phyloP scores from a whole-genome alignment of 2,797 vertebrate genomes.

The Thalassophryne amazonica region DNA sequence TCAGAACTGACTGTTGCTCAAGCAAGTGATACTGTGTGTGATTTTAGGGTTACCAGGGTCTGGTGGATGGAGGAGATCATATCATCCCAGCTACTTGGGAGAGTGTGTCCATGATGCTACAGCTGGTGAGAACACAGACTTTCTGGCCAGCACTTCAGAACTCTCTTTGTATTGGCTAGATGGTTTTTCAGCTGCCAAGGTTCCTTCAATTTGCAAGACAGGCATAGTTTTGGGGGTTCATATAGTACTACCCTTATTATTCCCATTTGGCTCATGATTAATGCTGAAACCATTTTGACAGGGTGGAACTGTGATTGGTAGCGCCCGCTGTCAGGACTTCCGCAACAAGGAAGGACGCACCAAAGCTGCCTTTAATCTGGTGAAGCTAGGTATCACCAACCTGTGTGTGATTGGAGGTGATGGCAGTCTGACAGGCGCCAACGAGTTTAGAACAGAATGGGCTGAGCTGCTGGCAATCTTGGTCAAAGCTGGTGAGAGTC shows the following conservation, averaged over 20 bases:
- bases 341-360: slow-evolving; percentile 84
- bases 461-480: slow-evolving; percentile 81
- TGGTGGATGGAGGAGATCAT: slow-evolving; percentile 90
- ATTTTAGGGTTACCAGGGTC: slow-evolving; percentile 89
- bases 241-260: neutral
- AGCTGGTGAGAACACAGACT: slow-evolving; percentile 81
- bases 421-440: slow-evolving; percentile 90
- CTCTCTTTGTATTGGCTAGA: no score
- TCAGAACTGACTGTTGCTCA: neutral
- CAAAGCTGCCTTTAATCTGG: slow-evolving; percentile 86
- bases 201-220: slow-evolving; percentile 38
- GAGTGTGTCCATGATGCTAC: slow-evolving; percentile 94
- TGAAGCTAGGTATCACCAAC: slow-evolving; percentile 88
- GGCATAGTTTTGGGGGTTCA: slow-evolving; percentile 14
- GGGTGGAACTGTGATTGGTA: slow-evolving; percentile 94
- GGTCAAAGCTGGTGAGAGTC: slow-evolving; percentile 79
- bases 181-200: slow-evolving; percentile 46
- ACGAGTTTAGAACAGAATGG: slow-evolving; percentile 91
- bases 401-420: slow-evolving; percentile 93
- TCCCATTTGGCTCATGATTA: slow-evolving; percentile 2
- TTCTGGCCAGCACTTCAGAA: no score
- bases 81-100: slow-evolving; percentile 90
- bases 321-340: slow-evolving; percentile 91
- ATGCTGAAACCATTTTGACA: slow-evolving; percentile 45
- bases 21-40: neutral